These are phyloP conservation scores for Tenthredo livida DNA, from an alignment of 2,888 invertebrate genomes.

Conservation along the genomic window DNA sequence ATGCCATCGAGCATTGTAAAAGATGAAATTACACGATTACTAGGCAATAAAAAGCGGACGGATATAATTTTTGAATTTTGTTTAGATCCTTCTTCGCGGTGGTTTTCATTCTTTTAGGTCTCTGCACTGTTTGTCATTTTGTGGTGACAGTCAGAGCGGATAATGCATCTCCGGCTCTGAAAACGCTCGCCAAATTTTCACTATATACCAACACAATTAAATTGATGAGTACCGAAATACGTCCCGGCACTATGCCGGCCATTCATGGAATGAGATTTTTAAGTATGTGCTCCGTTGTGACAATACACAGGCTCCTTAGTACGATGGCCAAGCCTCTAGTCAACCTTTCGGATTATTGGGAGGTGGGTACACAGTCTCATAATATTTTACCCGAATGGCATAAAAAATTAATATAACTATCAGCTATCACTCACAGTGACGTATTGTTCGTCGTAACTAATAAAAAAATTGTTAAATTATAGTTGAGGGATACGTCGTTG, in stretches of 20 bases:
- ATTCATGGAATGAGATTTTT: conserved; percentile 80
- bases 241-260: conserved; percentile 70
- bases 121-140: conserved; percentile 64
- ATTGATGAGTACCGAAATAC: conserved; percentile 69
- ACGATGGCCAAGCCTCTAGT: conserved; percentile 71
- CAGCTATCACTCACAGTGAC: background rate
- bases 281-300: conserved; percentile 78
- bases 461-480: background rate
- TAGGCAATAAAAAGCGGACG: too few species aligned
- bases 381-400: background rate
- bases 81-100: conserved; percentile 62
- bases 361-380: conserved; percentile 67
- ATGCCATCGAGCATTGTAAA: background rate
- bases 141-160: background rate
- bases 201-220: conserved; percentile 74
- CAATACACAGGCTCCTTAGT: conserved; percentile 77
- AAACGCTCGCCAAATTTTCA: conserved; percentile 73
- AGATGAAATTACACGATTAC: background rate
- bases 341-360: conserved; percentile 73
- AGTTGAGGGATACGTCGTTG: conserved; percentile 75
- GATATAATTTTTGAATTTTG: conserved; percentile 26
- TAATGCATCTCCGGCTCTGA: background rate
- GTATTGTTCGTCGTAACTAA: background rate
- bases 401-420: background rate
- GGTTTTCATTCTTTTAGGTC: conserved; percentile 60